phyloP scores from a whole-genome alignment of 1,140 invertebrate species.

The Cylas formicarius region DNA sequence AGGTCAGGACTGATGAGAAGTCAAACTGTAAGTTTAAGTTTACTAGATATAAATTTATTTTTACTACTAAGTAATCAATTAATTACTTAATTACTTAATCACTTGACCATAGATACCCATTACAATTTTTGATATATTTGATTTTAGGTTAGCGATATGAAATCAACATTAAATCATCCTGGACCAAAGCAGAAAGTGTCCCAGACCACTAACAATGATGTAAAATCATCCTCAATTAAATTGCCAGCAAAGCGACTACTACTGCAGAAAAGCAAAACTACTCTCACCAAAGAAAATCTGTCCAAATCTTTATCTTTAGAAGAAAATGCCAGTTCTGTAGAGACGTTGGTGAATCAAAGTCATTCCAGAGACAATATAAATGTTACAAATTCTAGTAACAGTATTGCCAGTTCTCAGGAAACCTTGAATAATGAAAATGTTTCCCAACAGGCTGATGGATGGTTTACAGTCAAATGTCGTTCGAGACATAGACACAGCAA shows the following conservation, averaged over 20 bases:
- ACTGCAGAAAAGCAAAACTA: constrained; percentile 29
- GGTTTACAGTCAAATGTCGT: constrained; percentile 58
- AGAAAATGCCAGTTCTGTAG: constrained; percentile 44
- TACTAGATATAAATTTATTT: too few species aligned
- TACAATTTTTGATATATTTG: constrained; percentile 6
- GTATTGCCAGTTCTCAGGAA: constrained; percentile 52
- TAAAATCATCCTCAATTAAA: too few species aligned
- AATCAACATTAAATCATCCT: too few species aligned
- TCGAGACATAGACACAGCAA: constrained; percentile 43
- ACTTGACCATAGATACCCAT: too few species aligned
- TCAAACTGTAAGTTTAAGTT: too few species aligned
- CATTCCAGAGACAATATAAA: constrained; percentile 41
- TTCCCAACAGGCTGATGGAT: constrained; percentile 52
- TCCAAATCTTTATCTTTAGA: constrained; percentile 28
- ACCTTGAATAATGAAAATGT: constrained; percentile 46
- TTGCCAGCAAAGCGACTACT: constrained; percentile 8
- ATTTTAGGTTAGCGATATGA: constrained; percentile 20
- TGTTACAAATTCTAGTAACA: constrained; percentile 43
- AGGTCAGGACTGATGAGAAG: too few species aligned
- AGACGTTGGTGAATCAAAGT: constrained; percentile 46
- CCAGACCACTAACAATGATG: too few species aligned
- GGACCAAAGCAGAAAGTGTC: too few species aligned
- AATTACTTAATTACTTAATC: too few species aligned
- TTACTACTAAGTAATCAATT: too few species aligned
- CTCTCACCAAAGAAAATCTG: constrained; percentile 27